Evolutionary conservation across 2,797 vertebrate species (phyloP).

Genomic region (Monodelphis domestica): DNA sequence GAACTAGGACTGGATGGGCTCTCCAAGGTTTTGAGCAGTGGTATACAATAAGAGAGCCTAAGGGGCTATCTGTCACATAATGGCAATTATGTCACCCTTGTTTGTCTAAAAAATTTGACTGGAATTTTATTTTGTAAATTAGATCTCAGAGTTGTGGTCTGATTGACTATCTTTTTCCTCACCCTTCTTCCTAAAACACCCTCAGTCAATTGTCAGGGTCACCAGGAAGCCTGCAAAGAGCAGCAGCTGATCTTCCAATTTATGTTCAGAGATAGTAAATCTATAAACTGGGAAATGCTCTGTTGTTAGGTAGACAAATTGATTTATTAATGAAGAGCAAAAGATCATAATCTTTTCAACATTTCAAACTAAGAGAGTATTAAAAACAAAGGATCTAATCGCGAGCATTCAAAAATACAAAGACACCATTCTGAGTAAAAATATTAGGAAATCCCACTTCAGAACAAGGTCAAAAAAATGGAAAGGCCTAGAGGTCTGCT

Average conservation of each 20-base stretch:
- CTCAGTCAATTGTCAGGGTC: slow-evolving; percentile 30
- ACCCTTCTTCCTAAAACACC: slow-evolving; percentile 38
- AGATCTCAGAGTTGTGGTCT: not conserved
- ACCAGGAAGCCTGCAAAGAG: slow-evolving; percentile 8
- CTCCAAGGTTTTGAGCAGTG: not conserved
- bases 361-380: not conserved
- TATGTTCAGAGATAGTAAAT: slow-evolving; percentile 53
- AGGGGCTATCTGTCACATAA: not conserved
- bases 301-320: slow-evolving; percentile 6
- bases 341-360: slow-evolving; percentile 10
- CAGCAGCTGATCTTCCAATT: not conserved
- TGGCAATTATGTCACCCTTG: not conserved
- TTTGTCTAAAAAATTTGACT: slow-evolving; percentile 7
- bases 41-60: not conserved
- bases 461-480: slow-evolving; percentile 9
- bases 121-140: slow-evolving; percentile 45
- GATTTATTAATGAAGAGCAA: slow-evolving; percentile 24
- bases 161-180: slow-evolving; percentile 15
- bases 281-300: slow-evolving; percentile 11
- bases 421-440: slow-evolving; percentile 14
- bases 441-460: slow-evolving; percentile 16
- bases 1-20: not conserved
- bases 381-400: slow-evolving; percentile 16
- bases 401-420: slow-evolving; percentile 32
- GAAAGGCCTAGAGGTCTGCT: not conserved